Evolutionary conservation across 2,797 vertebrate genomes (phyloP).

Genomic region (Orientallactaga sibirica): DNA sequence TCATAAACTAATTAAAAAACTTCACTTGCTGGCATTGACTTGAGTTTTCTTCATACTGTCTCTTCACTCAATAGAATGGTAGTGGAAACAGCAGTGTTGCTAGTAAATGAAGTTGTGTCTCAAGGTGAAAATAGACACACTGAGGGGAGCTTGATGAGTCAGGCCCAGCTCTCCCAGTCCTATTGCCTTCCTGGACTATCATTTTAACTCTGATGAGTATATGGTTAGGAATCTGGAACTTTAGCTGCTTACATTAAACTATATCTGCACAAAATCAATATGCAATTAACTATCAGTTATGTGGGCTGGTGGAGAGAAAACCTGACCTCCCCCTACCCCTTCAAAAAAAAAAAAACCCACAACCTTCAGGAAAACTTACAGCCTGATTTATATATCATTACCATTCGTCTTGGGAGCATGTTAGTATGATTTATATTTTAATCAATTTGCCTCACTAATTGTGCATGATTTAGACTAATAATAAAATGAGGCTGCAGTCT

Average conservation of each 20-base stretch:
- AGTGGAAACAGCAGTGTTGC: neutral
- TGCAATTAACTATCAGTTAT: slow-evolving; percentile 63
- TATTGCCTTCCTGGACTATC: neutral
- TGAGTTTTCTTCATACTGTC: slow-evolving; percentile 18
- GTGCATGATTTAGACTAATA: slow-evolving; percentile 8
- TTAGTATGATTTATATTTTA: slow-evolving; percentile 18
- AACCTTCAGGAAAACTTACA: slow-evolving; percentile 1
- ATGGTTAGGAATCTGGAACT: slow-evolving; percentile 45
- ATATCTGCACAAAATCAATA: slow-evolving; percentile 68
- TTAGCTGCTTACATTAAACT: slow-evolving; percentile 57
- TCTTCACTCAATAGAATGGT: neutral
- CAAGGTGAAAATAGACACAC: neutral
- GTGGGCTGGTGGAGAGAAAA: slow-evolving; percentile 40
- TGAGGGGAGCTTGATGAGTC: slow-evolving; percentile 56
- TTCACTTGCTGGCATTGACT: slow-evolving; percentile 5
- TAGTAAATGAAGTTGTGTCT: neutral
- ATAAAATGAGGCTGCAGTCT: neutral
- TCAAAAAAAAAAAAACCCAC: neutral
- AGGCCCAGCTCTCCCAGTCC: neutral
- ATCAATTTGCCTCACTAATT: neutral
- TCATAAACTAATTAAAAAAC: slow-evolving; percentile 38
- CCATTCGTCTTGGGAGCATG: slow-evolving; percentile 6
- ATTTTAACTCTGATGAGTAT: neutral
- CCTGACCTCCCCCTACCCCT: neutral
- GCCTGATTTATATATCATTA: neutral